Conservation (phyloP, 2,113 vertebrate species). For the Naja naja region DNA sequence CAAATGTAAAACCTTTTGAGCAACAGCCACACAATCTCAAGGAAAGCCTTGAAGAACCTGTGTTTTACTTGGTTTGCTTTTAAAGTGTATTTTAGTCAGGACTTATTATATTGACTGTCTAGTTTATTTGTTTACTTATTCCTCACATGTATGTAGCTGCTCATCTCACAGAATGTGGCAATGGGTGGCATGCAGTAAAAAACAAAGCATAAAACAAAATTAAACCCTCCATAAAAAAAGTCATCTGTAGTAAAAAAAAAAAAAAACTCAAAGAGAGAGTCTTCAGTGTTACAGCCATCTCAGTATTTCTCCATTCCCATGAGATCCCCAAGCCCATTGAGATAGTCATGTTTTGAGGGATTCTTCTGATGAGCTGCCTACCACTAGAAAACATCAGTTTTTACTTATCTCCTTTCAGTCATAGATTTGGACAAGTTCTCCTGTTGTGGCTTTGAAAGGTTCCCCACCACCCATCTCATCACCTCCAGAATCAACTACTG, state of each 20-base stretch:
- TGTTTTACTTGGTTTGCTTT: not conserved
- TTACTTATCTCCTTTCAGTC: not conserved
- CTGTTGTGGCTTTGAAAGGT: not conserved
- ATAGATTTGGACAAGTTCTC: not conserved
- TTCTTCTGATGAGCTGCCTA: not conserved
- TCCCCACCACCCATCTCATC: not conserved
- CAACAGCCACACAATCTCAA: not conserved
- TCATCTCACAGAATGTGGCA: not conserved
- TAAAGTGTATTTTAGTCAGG: not conserved
- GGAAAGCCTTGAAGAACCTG: not conserved
- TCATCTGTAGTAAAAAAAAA: not conserved
- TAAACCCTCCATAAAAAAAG: not conserved
- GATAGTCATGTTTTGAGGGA: not conserved
- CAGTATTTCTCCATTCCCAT: not conserved
- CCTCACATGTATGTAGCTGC: not conserved
- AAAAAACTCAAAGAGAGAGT: not conserved
- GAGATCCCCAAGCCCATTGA: not conserved
- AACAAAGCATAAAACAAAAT: not conserved
- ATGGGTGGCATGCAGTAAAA: not conserved
- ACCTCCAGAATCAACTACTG: too few species aligned
- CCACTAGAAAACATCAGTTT: not conserved
- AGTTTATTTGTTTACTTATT: not conserved
- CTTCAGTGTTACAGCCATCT: not conserved
- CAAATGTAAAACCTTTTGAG: not conserved
- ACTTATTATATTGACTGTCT: not conserved